Evolutionary conservation across 1,140 invertebrate species (phyloP).

Genomic region (Lepeophtheirus salmonis): DNA sequence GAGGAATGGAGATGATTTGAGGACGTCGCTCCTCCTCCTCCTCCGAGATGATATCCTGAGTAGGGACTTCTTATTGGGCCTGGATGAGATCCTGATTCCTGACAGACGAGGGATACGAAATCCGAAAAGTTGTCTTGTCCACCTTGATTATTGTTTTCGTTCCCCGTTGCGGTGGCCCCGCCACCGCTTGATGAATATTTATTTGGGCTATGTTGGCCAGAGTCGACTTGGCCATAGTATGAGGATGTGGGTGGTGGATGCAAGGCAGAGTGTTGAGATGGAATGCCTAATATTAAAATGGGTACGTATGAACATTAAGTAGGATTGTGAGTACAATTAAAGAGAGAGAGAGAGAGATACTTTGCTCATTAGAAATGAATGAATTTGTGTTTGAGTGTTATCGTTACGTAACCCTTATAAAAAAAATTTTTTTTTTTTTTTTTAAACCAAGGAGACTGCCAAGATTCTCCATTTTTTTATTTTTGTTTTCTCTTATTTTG

Average conservation of each 20-base stretch:
- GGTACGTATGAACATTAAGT: background rate
- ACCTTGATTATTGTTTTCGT: too few relatives aligned
- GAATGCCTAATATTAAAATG: background rate
- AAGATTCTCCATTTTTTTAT: too few relatives aligned
- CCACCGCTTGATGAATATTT: background rate
- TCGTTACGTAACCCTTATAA: too few relatives aligned
- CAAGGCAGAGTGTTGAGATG: conserved; percentile 1
- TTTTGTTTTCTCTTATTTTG: too few relatives aligned
- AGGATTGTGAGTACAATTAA: too few relatives aligned
- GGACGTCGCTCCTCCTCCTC: background rate
- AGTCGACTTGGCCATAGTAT: conserved; percentile 2
- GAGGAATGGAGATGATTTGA: background rate
- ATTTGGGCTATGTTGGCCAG: background rate
- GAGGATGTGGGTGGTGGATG: conserved; percentile 8
- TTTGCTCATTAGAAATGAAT: too few relatives aligned
- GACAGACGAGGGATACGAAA: conserved; percentile 13
- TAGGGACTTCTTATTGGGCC: background rate
- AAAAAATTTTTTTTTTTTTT: too few relatives aligned
- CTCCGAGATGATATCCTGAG: background rate
- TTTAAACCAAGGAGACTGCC: too few relatives aligned
- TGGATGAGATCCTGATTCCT: background rate
- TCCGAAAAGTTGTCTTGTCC: conserved; percentile 13
- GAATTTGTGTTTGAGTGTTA: too few relatives aligned
- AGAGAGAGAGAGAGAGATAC: too few relatives aligned
- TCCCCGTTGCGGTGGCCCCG: background rate